Base-by-base conservation (phyloP, 2,888 invertebrate genomes). In the Cataglyphis cursor region DNA sequence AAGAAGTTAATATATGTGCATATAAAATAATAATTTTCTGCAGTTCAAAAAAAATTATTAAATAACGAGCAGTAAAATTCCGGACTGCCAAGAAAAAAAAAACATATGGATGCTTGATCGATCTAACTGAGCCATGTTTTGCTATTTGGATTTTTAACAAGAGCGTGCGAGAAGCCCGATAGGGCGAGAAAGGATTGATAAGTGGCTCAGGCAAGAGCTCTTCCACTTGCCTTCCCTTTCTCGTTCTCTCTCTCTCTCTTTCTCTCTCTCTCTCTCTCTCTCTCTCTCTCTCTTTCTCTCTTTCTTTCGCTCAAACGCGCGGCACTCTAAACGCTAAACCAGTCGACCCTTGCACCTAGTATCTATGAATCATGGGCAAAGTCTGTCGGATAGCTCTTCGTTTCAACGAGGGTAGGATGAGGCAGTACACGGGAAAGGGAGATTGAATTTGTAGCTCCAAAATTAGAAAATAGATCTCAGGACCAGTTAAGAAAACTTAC, bases 291-390 rank as follows among this genome's bases (percentile, higher is more conserved):
- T 12, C 44, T 74, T 44, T 81, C 21, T 61, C 44, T 31, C 6
- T 24, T 72, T 57, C 65, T 12, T 66, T 75, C 35, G 51, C 64
- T 75, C 24, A 75, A 31, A 62, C 9, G 35, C 18, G 44, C 83
- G 86, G 74, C 86, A 88, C 82, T 86, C 83, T 81, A 78, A 72
- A 24, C 61, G 73, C 78, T 81, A 64, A 78, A 78, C 62, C 70
- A 74, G 57, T 76, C 82, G 75, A 83, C 85, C 87, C 76, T 72
- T 73, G 51, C 35, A 15, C 62, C 64, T 51, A 51, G 75, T 75
- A 72, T 61, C 81, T 81, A 81, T 81, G 81, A 81, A 81, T 81
- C 73, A 81, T 62, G 73, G 51, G 35, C 35, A 81, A 81, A 81
- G 62, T 80, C 70, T 68, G 59, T 70, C 28, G 35, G 62, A 24